These are phyloP conservation scores for Taeniopygia guttata DNA, from an alignment of 2,797 vertebrate genomes.

Conservation along the genomic window DNA sequence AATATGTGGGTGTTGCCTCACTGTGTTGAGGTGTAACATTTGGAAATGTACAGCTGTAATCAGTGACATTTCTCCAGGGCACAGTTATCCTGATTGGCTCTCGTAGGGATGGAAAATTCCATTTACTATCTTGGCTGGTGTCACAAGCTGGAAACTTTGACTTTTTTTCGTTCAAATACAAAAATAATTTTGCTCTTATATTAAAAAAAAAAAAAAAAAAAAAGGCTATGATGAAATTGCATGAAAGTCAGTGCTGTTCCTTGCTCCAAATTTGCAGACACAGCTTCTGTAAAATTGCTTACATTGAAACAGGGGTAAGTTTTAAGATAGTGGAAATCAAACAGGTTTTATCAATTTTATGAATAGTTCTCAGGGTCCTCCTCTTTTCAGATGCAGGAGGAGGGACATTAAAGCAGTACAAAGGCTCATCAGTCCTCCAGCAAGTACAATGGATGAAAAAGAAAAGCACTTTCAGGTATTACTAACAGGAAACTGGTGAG, in stretches of 20 bases:
- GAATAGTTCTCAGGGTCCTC: not conserved
- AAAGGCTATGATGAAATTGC: not conserved
- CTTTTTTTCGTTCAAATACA: not conserved
- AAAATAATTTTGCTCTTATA: not conserved
- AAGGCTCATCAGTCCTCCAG: not conserved
- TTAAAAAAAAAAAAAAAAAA: not conserved
- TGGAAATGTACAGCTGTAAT: not conserved
- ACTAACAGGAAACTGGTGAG: not conserved
- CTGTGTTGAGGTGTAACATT: not conserved
- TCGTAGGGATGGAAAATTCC: conserved; percentile 25
- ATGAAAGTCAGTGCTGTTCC: not conserved
- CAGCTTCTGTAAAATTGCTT: not conserved
- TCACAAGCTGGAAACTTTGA: conserved; percentile 39
- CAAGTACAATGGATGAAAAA: not conserved
- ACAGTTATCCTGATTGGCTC: not conserved
- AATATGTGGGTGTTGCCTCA: not conserved
- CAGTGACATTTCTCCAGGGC: not conserved
- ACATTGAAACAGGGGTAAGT: not conserved
- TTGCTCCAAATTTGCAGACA: not conserved
- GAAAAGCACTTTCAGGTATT: not conserved
- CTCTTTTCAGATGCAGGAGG: not conserved
- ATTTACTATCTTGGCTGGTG: not conserved
- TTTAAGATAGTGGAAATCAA: not conserved
- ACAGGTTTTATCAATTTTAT: not conserved
- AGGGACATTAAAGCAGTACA: not conserved